Base-by-base conservation (phyloP, 92 coral and sea anemone species). In the Parazoanthus swiftii region DNA sequence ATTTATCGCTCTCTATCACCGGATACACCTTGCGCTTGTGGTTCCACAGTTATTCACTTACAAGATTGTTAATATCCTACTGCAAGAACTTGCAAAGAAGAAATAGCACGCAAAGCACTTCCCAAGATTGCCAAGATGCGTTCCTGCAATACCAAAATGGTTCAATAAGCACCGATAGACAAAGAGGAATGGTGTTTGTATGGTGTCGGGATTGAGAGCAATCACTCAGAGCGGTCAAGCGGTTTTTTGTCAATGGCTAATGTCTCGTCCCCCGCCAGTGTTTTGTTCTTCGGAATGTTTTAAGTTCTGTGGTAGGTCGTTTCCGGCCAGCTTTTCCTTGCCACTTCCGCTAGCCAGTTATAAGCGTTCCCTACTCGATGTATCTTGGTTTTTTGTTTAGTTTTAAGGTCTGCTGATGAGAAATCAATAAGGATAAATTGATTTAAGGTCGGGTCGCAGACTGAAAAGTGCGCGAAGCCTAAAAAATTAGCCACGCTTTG, bases 261-360 rank as follows among this genome's bases (percentile, higher is more conserved):
- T 44, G 87, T 48, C 78, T 44, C 73, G 51, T 68, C 87, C 87
- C 79, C 63, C 79, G 43, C 67, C 14, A 84, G 66, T 71, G 87
- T 70, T 70, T 70, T 71, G 74, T 84, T 68, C 79, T 43, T 66
- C 10, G 74, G 86, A 82, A 82, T 82, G 86, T 67, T 81, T 63
- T 21, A 29, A 46, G 44, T 84, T n/a, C 54, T 82, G 87, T 48
- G 87, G 87, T 84, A 29, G 87, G 87, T 44, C 77, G 79, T 48
- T 84, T 84, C 87, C 87, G 87, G 87, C 77, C 50, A 70, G 16
- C 15, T 74, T 70, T 25, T 42, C 78, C 65, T 29, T 16, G 39
- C 39, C 70, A 70, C 87, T 84, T 84, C 87, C 87, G 87, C 25
- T 84, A 71, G 71, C 44, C 15, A 9, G 2, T 82, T 63, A 33